These are phyloP conservation scores for Meloidogyne floridensis DNA, from an alignment of 1,140 invertebrate species.

Conservation along the genomic window DNA sequence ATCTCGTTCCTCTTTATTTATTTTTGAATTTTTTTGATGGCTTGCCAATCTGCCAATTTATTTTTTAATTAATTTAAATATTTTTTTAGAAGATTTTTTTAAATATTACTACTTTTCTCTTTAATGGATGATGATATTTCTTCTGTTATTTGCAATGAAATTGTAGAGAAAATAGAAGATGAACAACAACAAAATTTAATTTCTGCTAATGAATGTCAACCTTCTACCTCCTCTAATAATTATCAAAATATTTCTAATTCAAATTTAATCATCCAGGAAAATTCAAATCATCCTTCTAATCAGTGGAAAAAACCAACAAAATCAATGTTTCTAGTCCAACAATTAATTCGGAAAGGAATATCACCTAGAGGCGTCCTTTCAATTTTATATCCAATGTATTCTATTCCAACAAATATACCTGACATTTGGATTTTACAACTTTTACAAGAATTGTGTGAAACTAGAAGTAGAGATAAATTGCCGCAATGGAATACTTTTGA, in stretches of 20 bases:
- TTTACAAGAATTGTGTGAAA: constrained; percentile 36
- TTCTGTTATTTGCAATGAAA: neutral
- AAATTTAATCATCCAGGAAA: constrained; percentile 23
- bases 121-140: neutral
- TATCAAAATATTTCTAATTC: neutral
- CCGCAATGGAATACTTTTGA: constrained; percentile 45
- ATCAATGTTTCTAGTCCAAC: constrained; percentile 30
- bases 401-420: constrained; percentile 27
- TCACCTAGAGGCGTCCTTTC: constrained; percentile 26
- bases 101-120: neutral
- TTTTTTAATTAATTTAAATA: too few species aligned
- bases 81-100: too few species aligned
- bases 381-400: constrained; percentile 26
- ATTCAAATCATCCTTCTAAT: neutral
- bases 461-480: constrained; percentile 44
- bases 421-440: constrained; percentile 32
- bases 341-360: constrained; percentile 32
- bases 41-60: too few species aligned
- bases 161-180: neutral
- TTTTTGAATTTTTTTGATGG: too few species aligned
- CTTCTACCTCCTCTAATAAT: neutral
- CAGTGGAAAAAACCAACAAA: constrained; percentile 40
- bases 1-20: too few species aligned
- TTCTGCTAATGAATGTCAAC: neutral
- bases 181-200: neutral